phyloP scores from a whole-genome alignment of 1,140 invertebrate genomes.

The Rhyzopertha dominica region DNA sequence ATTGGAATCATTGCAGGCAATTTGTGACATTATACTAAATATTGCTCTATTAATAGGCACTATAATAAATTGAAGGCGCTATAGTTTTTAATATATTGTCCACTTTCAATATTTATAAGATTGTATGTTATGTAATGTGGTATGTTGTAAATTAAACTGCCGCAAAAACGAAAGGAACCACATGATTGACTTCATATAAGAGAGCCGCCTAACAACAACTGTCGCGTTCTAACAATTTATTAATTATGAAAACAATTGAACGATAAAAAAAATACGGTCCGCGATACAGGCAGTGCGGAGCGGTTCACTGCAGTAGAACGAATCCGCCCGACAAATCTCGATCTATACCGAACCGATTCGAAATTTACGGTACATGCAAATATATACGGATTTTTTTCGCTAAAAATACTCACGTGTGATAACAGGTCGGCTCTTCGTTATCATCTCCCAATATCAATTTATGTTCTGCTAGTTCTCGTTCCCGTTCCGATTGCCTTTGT shows the following conservation, averaged over 20 bases:
- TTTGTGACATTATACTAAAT: constrained; percentile 45
- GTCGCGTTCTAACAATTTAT: constrained; percentile 11
- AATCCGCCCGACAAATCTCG: constrained; percentile 11
- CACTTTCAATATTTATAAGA: background rate
- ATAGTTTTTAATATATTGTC: background rate
- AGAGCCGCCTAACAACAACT: constrained; percentile 1
- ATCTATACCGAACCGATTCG: constrained; percentile 14
- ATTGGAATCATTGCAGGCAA: constrained; percentile 56
- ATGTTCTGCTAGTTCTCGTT: constrained; percentile 40
- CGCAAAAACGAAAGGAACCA: background rate
- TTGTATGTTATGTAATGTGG: background rate
- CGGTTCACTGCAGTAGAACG: constrained; percentile 26
- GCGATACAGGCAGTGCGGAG: constrained; percentile 18
- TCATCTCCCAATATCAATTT: constrained; percentile 32
- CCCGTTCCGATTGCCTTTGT: constrained; percentile 42
- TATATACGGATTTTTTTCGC: too few species aligned
- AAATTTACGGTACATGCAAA: too few species aligned
- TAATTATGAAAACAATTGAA: constrained; percentile 20
- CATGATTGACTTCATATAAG: constrained; percentile 5
- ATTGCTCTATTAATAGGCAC: constrained; percentile 5
- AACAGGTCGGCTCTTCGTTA: constrained; percentile 30
- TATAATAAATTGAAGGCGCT: constrained; percentile 2
- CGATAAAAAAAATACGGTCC: constrained; percentile 21
- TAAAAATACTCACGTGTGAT: too few species aligned
- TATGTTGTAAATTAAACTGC: background rate